Conservation (phyloP, 2,113 vertebrate genomes). For the Shinisaurus crocodilurus region DNA sequence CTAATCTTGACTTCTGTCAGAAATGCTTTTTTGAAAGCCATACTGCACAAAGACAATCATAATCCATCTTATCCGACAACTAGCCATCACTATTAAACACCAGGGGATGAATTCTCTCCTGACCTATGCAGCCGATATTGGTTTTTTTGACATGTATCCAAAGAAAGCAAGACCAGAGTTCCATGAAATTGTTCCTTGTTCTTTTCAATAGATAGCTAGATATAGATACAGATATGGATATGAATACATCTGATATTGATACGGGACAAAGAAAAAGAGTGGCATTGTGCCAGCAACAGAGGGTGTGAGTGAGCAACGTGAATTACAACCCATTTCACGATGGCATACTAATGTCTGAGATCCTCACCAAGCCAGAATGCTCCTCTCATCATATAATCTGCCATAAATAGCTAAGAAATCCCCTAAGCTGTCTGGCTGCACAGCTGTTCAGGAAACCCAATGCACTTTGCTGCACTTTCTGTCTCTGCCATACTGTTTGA, state of each 20-base stretch:
- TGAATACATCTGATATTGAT: too few relatives aligned
- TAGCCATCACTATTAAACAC: conserved; percentile 9
- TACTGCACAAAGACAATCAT: conserved; percentile 8
- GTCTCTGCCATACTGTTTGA: neutral
- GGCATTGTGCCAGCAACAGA: conserved; percentile 9
- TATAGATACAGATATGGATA: neutral
- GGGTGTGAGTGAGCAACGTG: conserved; percentile 35
- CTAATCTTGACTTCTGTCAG: neutral
- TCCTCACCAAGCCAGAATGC: conserved; percentile 47
- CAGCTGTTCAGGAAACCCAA: conserved; percentile 28
- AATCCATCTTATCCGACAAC: conserved; percentile 3
- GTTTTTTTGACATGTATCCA: conserved; percentile 36
- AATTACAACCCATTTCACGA: conserved; percentile 46
- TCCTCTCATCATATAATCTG: conserved; percentile 44
- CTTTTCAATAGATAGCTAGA: conserved; percentile 11
- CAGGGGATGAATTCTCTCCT: conserved; percentile 30
- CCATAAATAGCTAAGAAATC: conserved; percentile 59
- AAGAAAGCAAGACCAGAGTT: conserved; percentile 24
- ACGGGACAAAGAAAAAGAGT: neutral
- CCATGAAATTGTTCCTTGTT: conserved; percentile 28
- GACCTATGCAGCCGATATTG: conserved; percentile 32
- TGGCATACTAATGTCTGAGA: conserved; percentile 45
- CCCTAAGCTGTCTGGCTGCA: accelerated
- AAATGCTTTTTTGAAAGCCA: neutral
- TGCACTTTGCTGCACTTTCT: neutral